Evolutionary conservation across 2,888 invertebrate species (phyloP), one percentile per base, ranked within the genome.

Genomic region (Meliscaeva auricollis): DNA sequence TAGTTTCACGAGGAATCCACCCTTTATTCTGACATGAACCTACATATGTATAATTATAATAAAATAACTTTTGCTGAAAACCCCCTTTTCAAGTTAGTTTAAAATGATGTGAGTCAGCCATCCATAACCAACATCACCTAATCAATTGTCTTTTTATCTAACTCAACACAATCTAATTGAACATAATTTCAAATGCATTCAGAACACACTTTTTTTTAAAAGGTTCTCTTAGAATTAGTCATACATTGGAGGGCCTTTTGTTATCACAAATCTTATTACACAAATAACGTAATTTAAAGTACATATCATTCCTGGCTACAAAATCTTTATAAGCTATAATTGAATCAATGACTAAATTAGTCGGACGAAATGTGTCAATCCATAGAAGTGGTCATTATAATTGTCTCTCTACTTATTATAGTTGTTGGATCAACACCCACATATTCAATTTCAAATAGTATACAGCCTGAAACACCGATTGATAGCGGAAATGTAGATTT

Each of bases 111-210:
- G 41, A 60, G 26, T 60, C 26, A 62, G 26, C 44, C 11, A 62
- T 35, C 17, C 32, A 17, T 56, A 17, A 56, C 56, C 17, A 32
- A 13, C 17, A 9, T 13, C 32, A 56, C 17, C 6, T 17, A 32
- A 11, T 30, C 22, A 26, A 30, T 30, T 15, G 20, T 30, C n/a
- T 15, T 30, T 62, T 44, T 60, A 26, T 44, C 26, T 17, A 15
- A 17, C 3, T 56, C 4, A 26, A 22, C 2, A 44, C n/a, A 60
- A 64, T 64, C 17, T 32, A 46, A 64, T 30, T 64, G 30, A 64
- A 46, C 64, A 48, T 46, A 64, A 46, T 62, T 26, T 30, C 22
- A 41, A 60, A 22, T 22, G 46, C 44, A 44, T 60, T n/a, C 1
- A 26, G 6, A 8, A 32, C 13, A 17, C 7, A 44, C n/a, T 62